phyloP scores from a whole-genome alignment of 2,888 invertebrate genomes.

The Myopa tessellatipennis region DNA sequence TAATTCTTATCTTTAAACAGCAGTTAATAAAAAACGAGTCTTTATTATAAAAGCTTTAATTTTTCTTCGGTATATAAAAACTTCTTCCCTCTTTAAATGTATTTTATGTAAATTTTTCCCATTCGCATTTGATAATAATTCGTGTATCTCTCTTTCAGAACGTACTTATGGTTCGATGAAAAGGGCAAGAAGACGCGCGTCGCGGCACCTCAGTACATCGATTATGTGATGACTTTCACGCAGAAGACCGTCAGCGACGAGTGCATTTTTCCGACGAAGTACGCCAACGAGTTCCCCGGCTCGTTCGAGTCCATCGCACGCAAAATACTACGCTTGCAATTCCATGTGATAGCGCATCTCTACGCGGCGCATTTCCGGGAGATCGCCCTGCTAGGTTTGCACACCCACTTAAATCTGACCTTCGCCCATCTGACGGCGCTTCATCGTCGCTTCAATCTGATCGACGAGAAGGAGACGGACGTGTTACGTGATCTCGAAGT shows the following conservation, averaged over 20 bases:
- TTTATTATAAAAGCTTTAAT: too few species aligned
- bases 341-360: slow-evolving; percentile 98
- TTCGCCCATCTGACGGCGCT: slow-evolving; percentile 94
- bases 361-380: slow-evolving; percentile 98
- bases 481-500: slow-evolving; percentile 91
- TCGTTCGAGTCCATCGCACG: slow-evolving; percentile 95
- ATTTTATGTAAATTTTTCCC: neutral
- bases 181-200: slow-evolving; percentile 98
- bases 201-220: slow-evolving; percentile 97
- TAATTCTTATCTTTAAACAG: too few species aligned
- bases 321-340: slow-evolving; percentile 95
- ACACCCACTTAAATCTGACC: slow-evolving; percentile 96
- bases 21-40: too few species aligned
- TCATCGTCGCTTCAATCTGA: slow-evolving; percentile 87
- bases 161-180: slow-evolving; percentile 98
- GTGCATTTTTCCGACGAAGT: slow-evolving; percentile 97
- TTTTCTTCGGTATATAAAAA: too few species aligned
- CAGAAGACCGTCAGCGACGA: slow-evolving; percentile 98
- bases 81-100: neutral
- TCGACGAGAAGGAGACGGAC: slow-evolving; percentile 96
- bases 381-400: slow-evolving; percentile 91
- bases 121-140: neutral
- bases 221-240: slow-evolving; percentile 98
- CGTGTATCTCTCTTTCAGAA: slow-evolving; percentile 72
- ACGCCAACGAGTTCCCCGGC: slow-evolving; percentile 94